Evolutionary conservation across 2,797 vertebrate genomes (phyloP), one percentile per base, ranked within the genome.

Genomic region (Pipistrellus nathusii): DNA sequence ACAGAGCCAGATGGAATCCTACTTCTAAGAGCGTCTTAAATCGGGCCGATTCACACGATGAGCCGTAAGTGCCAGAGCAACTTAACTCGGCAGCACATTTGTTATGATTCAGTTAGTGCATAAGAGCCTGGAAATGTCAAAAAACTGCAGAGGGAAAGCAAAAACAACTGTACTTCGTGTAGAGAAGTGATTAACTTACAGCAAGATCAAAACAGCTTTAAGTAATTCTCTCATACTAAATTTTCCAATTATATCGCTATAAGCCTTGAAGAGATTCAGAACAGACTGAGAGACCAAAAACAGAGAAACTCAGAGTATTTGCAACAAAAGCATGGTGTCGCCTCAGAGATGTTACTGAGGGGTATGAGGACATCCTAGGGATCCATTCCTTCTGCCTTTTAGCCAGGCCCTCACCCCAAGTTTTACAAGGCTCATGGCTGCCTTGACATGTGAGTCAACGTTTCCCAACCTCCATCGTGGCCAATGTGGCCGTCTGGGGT

Each of bases 201-300:
- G 81, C 12, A 85, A 72, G 30, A 92, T 62, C 62, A 85, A 81
- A 77, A 82, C 3, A 92, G 84, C 14, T 83, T 44, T 76, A 91
- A 86, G 41, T 35, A 78, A 93, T 78, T 82, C 8, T 78, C n/a
- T 86, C 38, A 68, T 25, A 55, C 23, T 80, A 35, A 62, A 82
- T 13, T 86, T 76, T 41, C 89, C 6, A 71, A 71, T 59, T 59
- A 48, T 5, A 66, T 35, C 41, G n/a, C 85, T n/a, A 73, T 83
- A 88, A 85, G 64, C 7, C 75, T 76, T 18, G 25, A 82, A 90
- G 64, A 96, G 94, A 89, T 91, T 84, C 81, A 89, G 9, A 89
- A 89, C 11, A 89, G 11, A 53, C 7, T 72, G 51, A 82, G 51
- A 93, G 30, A 82, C 55, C 62, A 30, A 55, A 64, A 77, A 76